Base-by-base conservation (phyloP, 2,797 vertebrate genomes). In the Neosilurus mollespiculum region DNA sequence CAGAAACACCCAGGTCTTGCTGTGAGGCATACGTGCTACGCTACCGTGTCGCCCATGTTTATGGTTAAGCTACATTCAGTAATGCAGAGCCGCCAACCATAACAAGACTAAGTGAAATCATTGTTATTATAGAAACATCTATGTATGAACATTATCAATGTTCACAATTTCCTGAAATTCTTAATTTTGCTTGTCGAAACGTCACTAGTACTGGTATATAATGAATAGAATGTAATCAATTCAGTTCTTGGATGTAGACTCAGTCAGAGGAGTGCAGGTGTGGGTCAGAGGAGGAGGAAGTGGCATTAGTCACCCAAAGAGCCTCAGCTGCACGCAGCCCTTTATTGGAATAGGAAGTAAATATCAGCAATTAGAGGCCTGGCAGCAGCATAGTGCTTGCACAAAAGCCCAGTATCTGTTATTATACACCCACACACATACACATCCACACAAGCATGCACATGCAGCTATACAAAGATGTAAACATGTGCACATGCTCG, bases 281-380 rank as follows among this genome's bases (percentile, higher is more conserved):
- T 58, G n/a, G 69, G 56, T 69, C 76, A 81, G 66, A 65, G 53
- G 71, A 78, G 76, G 76, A 51, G 84, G 34, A 80, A 53, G 62
- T 80, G 62, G 77, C 67, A 78, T 49, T 80, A 80, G 73, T 72
- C 53, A 81, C 56, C 64, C 26, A 49, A 84, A 72, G 58, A 51
- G 24, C 30, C 70, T 81, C 83, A 88, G 85, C 78, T 66, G 90
- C 72, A 81, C 62, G 86, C 92, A 92, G 91, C 87, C 90, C 90
- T 91, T 93, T 93, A 93, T 92, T 89, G 91, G 83, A 93, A 92
- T 89, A 89, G 91, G 84, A 85, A 91, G 90, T 92, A 88, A 84
- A 72, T 87, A 72, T 77, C 86, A 89, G 80, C 84, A 89, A 89
- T 90, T 87, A 81, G 81, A 88, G 71, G 49, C 20, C 83, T 80